Percentiles rank a stretch among this genome's conserved stretches.
Conservation (phyloP, 2,113 vertebrate genomes). For the Poicephalus gulielmi region DNA sequence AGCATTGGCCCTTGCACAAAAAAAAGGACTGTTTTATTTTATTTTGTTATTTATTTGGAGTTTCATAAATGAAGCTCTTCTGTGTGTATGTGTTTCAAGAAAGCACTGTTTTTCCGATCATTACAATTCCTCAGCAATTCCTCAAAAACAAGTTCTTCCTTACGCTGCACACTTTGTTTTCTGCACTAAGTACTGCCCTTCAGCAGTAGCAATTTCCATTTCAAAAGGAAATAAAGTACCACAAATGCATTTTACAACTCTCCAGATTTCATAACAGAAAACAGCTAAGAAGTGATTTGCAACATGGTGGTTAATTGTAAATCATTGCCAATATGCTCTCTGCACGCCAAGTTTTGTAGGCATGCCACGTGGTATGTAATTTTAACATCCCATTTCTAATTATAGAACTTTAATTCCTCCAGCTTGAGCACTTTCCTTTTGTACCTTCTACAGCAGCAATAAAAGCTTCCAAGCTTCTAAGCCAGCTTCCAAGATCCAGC, state of each 20-base stretch:
- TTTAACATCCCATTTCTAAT: conserved; percentile 27
- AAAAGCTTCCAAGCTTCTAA: background rate
- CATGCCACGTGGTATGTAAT: background rate
- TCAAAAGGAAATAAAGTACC: conserved; percentile 64
- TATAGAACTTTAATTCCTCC: conserved; percentile 16
- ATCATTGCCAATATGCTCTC: background rate
- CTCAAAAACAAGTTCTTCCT: conserved; percentile 58
- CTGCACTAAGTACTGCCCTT: conserved; percentile 57
- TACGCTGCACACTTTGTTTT: conserved; percentile 55
- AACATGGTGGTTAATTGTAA: conserved; percentile 45
- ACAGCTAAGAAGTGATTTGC: conserved; percentile 31
- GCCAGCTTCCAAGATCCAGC: background rate
- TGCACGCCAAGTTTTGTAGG: background rate
- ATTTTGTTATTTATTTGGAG: conserved; percentile 40
- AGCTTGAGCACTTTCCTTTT: background rate
- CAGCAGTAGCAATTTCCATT: conserved; percentile 62
- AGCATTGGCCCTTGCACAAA: background rate
- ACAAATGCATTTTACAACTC: conserved; percentile 50
- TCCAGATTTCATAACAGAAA: conserved; percentile 52
- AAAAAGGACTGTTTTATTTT: background rate
- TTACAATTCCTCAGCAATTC: conserved; percentile 56
- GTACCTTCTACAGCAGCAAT: background rate
- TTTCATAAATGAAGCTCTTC: conserved; percentile 45
- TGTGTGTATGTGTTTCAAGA: conserved; percentile 11
- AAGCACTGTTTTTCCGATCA: conserved; percentile 37